Evolutionary conservation across 2,888 invertebrate species (phyloP), one percentile per base, ranked within the genome.

Genomic region (Mythimna albipuncta): DNA sequence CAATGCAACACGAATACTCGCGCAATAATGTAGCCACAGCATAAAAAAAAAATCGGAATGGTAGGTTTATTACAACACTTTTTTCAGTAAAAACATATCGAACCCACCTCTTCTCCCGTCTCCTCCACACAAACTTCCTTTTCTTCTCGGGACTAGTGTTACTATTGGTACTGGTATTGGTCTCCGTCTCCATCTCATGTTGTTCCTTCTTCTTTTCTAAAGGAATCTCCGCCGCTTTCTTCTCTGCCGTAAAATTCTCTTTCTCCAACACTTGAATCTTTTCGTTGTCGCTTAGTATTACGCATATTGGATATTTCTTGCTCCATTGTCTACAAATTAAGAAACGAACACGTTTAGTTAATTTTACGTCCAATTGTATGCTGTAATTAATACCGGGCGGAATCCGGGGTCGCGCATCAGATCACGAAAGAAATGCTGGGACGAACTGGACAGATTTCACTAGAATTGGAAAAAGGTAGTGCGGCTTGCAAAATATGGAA

Each of bases 301-400:
- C 95, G 91, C 98, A 98, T 86, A 99, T 98, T 0, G 99, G 99
- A 93, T 99, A 99, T 92, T 99, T 99, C 93, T 99, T 98, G 93
- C 98, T 98, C 99, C 99, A 99, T 87, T 97, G 97, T 89, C 98
- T 98, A 80, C 11, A 81, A 85, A 64, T 47, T 32, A 38, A 32
- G n/a, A 19, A 61, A 52, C 41, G 2, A 19, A 50, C 13, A 13
- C 3, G 11, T 35, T 6, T 54, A 58, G 6, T 10, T 26, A 19
- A 32, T 35, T 21, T 13, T 32, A 2, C 13, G 10, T 6, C 0
- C 6, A 38, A 10, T 41, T 61, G 13, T 41, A 58, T 19, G 7
- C 32, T 4, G 47, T 19, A 47, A 47, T 19, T 19, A 16, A 19
- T 47, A 26, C 26, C 26, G 26, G 26, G 26, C 26, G 26, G 26